Evolutionary conservation across 2,113 vertebrate genomes (phyloP).

Genomic region (Sinosuthora webbiana): DNA sequence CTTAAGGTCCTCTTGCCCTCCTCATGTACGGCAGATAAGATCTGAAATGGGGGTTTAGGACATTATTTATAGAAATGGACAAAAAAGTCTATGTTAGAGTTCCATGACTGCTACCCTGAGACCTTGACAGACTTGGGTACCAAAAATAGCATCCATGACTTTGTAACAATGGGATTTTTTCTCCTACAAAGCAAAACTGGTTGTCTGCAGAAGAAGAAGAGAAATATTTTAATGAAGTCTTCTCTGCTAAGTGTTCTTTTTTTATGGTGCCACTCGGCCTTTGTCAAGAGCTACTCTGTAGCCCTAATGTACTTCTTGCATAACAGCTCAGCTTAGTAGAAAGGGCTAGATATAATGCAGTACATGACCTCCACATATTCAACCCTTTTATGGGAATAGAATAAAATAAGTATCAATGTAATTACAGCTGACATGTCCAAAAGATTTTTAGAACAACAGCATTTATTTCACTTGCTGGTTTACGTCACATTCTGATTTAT

Average conservation of each 20-base stretch:
- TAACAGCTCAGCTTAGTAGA: conserved; percentile 47
- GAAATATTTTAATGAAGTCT: conserved; percentile 42
- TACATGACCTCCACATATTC: conserved; percentile 48
- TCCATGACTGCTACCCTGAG: neutral
- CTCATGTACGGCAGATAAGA: neutral
- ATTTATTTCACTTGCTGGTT: conserved; percentile 56
- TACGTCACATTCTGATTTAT: conserved; percentile 55
- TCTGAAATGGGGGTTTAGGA: neutral
- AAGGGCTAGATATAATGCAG: conserved; percentile 45
- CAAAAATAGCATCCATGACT: neutral
- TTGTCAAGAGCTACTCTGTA: conserved; percentile 25
- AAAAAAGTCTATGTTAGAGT: neutral
- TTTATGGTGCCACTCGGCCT: neutral
- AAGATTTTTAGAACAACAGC: conserved; percentile 50
- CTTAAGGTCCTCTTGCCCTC: neutral
- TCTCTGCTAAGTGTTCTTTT: neutral
- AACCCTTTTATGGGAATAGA: conserved; percentile 57
- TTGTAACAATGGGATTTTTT: neutral
- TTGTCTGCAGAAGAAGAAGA: neutral
- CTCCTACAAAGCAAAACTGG: neutral
- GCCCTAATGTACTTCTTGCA: conserved; percentile 34
- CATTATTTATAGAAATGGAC: neutral
- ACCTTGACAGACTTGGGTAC: neutral
- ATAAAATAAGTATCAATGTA: conserved; percentile 56
- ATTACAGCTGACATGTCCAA: conserved; percentile 55